Conservation (phyloP, 2,797 vertebrate species). For the Nyctalus aviator region DNA sequence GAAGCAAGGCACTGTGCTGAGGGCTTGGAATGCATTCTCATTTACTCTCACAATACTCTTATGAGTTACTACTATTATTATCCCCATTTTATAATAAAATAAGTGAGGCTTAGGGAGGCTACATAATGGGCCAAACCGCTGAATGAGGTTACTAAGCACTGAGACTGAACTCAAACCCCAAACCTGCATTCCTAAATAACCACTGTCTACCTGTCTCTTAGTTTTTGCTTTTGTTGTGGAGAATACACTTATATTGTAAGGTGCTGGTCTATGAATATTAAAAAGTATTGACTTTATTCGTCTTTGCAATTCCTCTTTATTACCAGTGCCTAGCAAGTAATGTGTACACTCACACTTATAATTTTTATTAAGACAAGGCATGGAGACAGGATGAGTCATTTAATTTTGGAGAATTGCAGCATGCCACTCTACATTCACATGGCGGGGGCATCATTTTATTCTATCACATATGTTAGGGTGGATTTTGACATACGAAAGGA, state of each 20-base stretch:
- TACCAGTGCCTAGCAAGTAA: neutral
- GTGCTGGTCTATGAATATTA: neutral
- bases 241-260: neutral
- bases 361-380: neutral
- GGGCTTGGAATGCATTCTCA: neutral
- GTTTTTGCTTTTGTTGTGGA: neutral
- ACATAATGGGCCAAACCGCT: neutral
- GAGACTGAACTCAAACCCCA: neutral
- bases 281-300: neutral
- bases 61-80: neutral
- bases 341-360: neutral
- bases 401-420: neutral
- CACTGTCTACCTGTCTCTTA: neutral
- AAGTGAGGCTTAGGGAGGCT: neutral
- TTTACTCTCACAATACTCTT: neutral
- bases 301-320: slow-evolving; percentile 14
- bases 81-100: neutral
- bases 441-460: neutral
- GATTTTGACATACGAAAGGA: neutral
- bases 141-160: neutral
- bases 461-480: neutral
- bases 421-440: neutral
- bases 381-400: neutral
- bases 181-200: neutral
- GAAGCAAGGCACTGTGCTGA: neutral